Base-by-base conservation (phyloP, 2,888 invertebrate species). In the Glaucopsyche alexis region DNA sequence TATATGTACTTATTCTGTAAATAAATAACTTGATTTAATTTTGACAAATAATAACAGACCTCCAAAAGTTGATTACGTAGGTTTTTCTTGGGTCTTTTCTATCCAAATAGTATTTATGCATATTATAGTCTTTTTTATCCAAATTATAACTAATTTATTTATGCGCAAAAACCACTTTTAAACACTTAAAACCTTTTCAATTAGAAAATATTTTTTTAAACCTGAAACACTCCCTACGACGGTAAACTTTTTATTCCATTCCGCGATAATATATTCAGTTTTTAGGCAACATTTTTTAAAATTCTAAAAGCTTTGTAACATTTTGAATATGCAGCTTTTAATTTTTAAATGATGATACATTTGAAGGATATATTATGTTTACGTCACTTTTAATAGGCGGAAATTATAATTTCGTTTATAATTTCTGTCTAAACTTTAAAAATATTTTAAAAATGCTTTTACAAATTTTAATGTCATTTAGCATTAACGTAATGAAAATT, bases 271-370 rank as follows among this genome's bases (percentile, higher is more conserved):
- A 29, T 60, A 29, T 60, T 14, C 13, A 55, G 55, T 19, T 55
- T 55, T 29, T 1, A 55, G 14, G 14, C 29, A 60, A 38, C 13
- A 60, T 2, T 29, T 60, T 60, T 3, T 7, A n/a, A 38, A 38
- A 6, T 14, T 60, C 13, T 55, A 55, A 16, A 55, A 55, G 19
- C 55, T 29, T 38, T 6, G 13, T 60, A 29, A 60, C 7, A 13
- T 29, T 60, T 29, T 60, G 2, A 60, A 60, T 11, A 14, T 38
- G 7, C 38, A 29, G 29, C 60, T 60, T 38, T 38, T 29, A 13
- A 13, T 60, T 60, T 60, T 60, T 60, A 29, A 29, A 60, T 60
- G 29, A 29, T 60, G 60, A 60, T 60, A 29, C 14, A 38, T 60
- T 60, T 60, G 60, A 13, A 38, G 13, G 60, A 60, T 60, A 13